These are phyloP conservation scores for Bubo blakistoni DNA, from an alignment of 2,113 vertebrate species.

Conservation along the genomic window DNA sequence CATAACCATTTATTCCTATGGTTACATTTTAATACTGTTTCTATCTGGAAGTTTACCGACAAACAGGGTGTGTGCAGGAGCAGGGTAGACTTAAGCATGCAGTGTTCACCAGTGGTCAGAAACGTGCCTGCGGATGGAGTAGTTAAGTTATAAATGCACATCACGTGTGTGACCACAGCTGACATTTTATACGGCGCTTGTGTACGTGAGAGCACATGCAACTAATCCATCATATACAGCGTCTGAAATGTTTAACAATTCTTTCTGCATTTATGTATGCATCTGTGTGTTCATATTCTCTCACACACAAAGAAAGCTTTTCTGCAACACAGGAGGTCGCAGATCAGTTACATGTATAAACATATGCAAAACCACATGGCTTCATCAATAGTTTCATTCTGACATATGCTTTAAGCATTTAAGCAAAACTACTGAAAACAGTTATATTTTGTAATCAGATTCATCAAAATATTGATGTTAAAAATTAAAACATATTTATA, in stretches of 20 bases:
- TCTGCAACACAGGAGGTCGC: not conserved
- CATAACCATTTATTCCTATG: not conserved
- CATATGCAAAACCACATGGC: not conserved
- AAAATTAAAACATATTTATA: not conserved
- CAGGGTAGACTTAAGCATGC: not conserved
- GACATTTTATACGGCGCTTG: fast-evolving
- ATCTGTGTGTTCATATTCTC: not conserved
- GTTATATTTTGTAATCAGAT: not conserved
- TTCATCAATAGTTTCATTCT: not conserved
- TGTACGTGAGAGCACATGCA: not conserved
- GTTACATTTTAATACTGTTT: not conserved
- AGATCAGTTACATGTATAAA: not conserved
- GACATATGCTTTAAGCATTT: not conserved
- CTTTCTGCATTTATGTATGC: not conserved
- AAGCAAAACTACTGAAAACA: not conserved
- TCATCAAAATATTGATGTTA: not conserved
- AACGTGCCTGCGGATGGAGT: not conserved
- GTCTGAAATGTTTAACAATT: not conserved
- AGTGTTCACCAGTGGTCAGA: not conserved
- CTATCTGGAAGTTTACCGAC: not conserved
- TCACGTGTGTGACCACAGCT: not conserved
- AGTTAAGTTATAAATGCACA: not conserved
- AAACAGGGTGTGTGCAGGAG: not conserved
- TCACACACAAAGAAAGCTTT: not conserved
- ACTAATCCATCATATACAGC: not conserved